Evolutionary conservation across 1,140 invertebrate genomes (phyloP).

Genomic region (Diabrotica undecimpunctata): DNA sequence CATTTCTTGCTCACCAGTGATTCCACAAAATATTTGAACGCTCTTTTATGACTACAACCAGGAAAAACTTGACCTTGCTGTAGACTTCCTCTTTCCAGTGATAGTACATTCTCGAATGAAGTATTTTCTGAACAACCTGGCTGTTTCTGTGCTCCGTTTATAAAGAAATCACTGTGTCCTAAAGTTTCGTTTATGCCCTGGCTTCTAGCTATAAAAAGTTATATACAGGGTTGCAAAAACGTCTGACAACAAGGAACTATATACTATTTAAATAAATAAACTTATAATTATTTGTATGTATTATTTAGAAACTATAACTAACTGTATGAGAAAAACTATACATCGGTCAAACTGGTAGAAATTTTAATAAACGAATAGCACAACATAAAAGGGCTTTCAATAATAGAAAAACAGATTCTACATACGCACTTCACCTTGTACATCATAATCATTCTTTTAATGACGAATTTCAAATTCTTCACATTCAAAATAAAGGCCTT

Average conservation of each 20-base stretch:
- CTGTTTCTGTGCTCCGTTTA: slow-evolving; percentile 40
- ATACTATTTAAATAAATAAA: not conserved
- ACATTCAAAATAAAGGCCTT: too few species aligned
- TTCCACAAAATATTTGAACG: slow-evolving; percentile 44
- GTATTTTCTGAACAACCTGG: slow-evolving; percentile 39
- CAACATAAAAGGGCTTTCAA: too few species aligned
- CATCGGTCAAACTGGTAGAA: too few species aligned
- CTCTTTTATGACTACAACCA: slow-evolving; percentile 43
- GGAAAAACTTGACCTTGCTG: slow-evolving; percentile 39
- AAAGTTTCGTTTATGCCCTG: slow-evolving; percentile 36
- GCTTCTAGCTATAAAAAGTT: slow-evolving; percentile 29
- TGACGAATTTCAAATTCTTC: too few species aligned
- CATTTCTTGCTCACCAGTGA: slow-evolving; percentile 37
- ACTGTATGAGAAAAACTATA: too few species aligned
- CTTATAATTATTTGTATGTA: too few species aligned
- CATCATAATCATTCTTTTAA: too few species aligned
- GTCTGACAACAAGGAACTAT: not conserved
- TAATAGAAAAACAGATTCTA: too few species aligned
- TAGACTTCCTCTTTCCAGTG: slow-evolving; percentile 34
- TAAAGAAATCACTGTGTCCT: slow-evolving; percentile 42
- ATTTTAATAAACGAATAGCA: too few species aligned
- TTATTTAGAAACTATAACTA: too few species aligned
- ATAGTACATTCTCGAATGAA: slow-evolving; percentile 27
- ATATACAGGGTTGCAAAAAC: not conserved
- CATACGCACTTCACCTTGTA: too few species aligned